A percentile compares a stretch with the other conserved stretches of the same genome.
Conservation (phyloP, 2,888 invertebrate genomes). For the Amphipoea lucens region DNA sequence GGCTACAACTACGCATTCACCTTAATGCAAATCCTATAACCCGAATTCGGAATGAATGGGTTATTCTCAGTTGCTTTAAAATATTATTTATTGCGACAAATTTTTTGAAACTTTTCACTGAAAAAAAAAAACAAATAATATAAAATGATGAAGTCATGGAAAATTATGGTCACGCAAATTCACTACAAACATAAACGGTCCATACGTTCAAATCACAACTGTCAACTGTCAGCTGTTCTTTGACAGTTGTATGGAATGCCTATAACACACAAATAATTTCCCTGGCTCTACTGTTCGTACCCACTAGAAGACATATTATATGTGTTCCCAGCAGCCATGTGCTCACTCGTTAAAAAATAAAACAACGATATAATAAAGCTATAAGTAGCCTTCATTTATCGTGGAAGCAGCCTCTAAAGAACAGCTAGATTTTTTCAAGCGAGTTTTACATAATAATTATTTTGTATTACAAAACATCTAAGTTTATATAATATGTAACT, state of each 20-base stretch:
- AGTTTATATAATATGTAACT: background rate
- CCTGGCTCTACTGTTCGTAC: too few species aligned
- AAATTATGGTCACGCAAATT: background rate
- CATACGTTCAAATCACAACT: background rate
- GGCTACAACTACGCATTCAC: too few species aligned
- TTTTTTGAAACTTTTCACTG: background rate
- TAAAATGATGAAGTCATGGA: background rate
- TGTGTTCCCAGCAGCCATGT: too few species aligned
- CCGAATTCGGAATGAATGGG: constrained; percentile 45
- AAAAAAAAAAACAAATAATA: background rate
- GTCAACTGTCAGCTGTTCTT: too few species aligned
- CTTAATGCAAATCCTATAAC: constrained; percentile 54
- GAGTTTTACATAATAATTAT: background rate
- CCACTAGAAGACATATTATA: too few species aligned
- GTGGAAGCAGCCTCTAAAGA: background rate
- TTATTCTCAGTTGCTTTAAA: constrained; percentile 16
- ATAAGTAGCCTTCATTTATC: background rate
- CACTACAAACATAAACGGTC: background rate
- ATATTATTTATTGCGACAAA: background rate
- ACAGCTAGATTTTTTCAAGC: background rate
- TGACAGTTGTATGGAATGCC: too few species aligned
- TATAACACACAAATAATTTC: too few species aligned
- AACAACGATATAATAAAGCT: background rate
- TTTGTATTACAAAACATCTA: background rate
- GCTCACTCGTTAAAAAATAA: too few species aligned